Base-by-base conservation (phyloP, 2,888 invertebrate genomes). In the Nasonia oneida region DNA sequence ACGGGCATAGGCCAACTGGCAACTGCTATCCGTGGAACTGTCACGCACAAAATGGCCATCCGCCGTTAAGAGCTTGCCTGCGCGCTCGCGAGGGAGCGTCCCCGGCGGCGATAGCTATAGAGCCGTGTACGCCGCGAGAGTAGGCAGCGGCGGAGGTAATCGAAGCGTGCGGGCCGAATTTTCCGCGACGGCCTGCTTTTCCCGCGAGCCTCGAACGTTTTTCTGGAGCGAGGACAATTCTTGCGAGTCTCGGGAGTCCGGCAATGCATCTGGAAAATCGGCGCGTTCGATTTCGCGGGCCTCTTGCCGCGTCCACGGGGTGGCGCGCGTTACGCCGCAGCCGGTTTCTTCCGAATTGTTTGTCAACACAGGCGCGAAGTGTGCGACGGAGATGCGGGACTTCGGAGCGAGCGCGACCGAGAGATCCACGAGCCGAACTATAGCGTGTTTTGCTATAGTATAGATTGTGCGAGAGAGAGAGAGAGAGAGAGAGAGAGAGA, bases 1-100 rank as follows among this genome's bases (percentile, higher is more conserved):
- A 53, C 78, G 67, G 73, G 67, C 79, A 86, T 86, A 84, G 88
- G 88, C 87, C 78, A 88, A 78, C 85, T 79, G 82, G 23, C 23
- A 23, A 23, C 23, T 23, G 23, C 77, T 81, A 23, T 61, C 81
- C 75, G 81, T 74, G 88, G 90, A 92, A 94, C 95, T 95, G 95
- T 95, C 95, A 95, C 95, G 94, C 95, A 95, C 94, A 95, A 95
- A 94, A 95, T 95, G 95, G 95, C 95, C 95, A 95, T 95, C 95
- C 94, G 95, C 94, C 94, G 93, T 92, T 92, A 92, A 91, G 94
- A 94, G 94, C 95, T 94, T 93, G 89, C 91, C 90, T 93, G 94
- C 93, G 91, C 91, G 89, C 92, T 95, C 93, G 94, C 91, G 94
- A 90, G 93, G 94, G 90, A 92, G 92, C 95, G 95, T 90, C 89